These are phyloP conservation scores for Cinclus mexicanus DNA, from an alignment of 2,113 vertebrate species.

Conservation along the genomic window DNA sequence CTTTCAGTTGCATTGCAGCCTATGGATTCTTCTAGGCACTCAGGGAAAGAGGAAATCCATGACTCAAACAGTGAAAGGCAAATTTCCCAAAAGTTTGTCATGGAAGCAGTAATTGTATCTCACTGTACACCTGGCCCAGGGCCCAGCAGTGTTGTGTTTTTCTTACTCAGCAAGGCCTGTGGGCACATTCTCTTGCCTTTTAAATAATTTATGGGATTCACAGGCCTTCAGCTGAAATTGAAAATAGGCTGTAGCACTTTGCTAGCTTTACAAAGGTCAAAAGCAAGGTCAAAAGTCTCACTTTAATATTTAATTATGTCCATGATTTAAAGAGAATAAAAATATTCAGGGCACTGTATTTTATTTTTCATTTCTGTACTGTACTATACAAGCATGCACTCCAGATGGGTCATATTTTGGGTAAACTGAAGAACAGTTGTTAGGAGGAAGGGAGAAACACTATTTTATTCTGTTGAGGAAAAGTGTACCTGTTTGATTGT, in stretches of 20 bases:
- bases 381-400: not conserved
- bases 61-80: not conserved
- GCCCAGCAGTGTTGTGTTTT: not conserved
- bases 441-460: not conserved
- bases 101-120: not conserved
- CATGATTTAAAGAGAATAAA: not conserved
- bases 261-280: not conserved
- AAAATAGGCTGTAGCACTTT: not conserved
- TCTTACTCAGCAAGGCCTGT: not conserved
- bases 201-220: not conserved
- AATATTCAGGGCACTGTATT: not conserved
- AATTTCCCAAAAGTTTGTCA: not conserved
- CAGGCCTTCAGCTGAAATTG: not conserved
- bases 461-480: not conserved
- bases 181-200: not conserved
- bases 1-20: not conserved
- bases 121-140: not conserved
- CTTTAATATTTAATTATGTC: not conserved
- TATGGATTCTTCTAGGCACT: not conserved
- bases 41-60: not conserved
- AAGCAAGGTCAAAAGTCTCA: not conserved
- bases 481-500: not conserved
- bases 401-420: not conserved
- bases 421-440: not conserved
- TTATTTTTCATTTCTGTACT: not conserved